A percentile compares a stretch with the other conserved stretches of the same genome.
Conservation (phyloP, 2,888 invertebrate species). For the Pimpla rufipes region DNA sequence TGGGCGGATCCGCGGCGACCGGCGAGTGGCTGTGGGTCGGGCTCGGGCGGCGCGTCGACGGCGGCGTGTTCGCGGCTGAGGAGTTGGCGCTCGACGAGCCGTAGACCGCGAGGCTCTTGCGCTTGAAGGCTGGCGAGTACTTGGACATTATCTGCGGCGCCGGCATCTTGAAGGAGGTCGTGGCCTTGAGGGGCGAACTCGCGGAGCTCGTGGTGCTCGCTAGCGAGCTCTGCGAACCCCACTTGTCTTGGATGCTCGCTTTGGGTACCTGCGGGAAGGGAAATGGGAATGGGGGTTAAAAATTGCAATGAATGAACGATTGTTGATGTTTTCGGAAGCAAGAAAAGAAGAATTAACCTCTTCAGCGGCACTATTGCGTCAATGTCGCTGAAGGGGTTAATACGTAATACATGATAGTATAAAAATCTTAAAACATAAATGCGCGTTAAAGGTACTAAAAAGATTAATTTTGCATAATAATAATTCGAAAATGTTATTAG, state of each 20-base stretch:
- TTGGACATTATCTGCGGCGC: constrained; percentile 88
- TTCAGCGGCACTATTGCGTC: too few species aligned
- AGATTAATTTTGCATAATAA: too few species aligned
- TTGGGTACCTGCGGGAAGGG: constrained; percentile 76
- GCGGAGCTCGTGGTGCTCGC: constrained; percentile 80
- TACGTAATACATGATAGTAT: too few species aligned
- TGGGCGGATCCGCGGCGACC: constrained; percentile 85
- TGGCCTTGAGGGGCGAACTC: constrained; percentile 77
- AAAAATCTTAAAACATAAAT: too few species aligned
- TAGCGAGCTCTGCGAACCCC: constrained; percentile 83
- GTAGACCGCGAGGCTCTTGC: constrained; percentile 91
- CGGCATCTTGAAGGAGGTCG: constrained; percentile 82
- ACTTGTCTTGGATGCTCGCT: constrained; percentile 81
- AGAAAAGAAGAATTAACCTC: background rate
- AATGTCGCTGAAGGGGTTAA: too few species aligned
- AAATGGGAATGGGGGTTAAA: constrained; percentile 18
- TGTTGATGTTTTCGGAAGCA: background rate
- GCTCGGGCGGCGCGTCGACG: constrained; percentile 67
- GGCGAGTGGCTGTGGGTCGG: constrained; percentile 67
- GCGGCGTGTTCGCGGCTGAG: constrained; percentile 63
- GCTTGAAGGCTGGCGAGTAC: constrained; percentile 93
- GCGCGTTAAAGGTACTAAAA: too few species aligned
- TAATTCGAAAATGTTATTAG: too few species aligned
- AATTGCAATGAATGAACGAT: background rate
- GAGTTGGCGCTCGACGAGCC: constrained; percentile 76